These are phyloP conservation scores for Sternarchorhynchus goeldii DNA, from an alignment of 2,797 vertebrate genomes.

Conservation along the genomic window DNA sequence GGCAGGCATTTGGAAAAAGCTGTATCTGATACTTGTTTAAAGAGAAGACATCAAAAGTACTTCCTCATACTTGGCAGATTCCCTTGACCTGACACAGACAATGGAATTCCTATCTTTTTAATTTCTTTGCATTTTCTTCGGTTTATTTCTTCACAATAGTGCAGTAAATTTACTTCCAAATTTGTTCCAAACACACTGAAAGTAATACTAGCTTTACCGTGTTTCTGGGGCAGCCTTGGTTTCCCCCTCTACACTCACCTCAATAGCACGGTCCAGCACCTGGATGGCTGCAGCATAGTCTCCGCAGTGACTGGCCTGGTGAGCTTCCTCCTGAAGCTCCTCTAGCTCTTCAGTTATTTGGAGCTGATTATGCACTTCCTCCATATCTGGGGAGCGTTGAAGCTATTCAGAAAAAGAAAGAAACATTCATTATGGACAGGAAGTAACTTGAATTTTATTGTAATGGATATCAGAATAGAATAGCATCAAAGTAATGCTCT, in stretches of 20 bases:
- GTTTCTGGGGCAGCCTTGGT: background rate
- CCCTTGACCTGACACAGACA: background rate
- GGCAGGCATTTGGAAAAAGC: too few species aligned
- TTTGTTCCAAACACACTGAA: background rate
- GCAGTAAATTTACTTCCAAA: background rate
- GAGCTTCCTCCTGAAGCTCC: constrained; percentile 73
- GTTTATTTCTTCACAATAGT: background rate
- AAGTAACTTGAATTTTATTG: background rate
- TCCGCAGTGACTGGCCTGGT: constrained; percentile 69
- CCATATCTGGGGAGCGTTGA: constrained; percentile 70
- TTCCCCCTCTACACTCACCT: constrained; percentile 64
- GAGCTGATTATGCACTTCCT: constrained; percentile 78
- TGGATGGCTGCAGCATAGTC: constrained; percentile 71
- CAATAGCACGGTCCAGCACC: constrained; percentile 77
- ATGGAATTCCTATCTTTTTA: background rate
- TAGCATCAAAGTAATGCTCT: background rate
- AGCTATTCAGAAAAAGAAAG: constrained; percentile 64
- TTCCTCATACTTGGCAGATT: too few species aligned
- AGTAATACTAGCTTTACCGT: background rate
- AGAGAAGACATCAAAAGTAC: too few species aligned
- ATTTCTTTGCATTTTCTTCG: too few species aligned
- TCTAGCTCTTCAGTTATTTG: constrained; percentile 71
- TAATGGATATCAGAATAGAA: constrained; percentile 2
- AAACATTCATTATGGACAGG: background rate
- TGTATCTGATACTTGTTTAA: too few species aligned